phyloP scores from a whole-genome alignment of 2,113 vertebrate genomes.

The Coptodon rendalli region DNA sequence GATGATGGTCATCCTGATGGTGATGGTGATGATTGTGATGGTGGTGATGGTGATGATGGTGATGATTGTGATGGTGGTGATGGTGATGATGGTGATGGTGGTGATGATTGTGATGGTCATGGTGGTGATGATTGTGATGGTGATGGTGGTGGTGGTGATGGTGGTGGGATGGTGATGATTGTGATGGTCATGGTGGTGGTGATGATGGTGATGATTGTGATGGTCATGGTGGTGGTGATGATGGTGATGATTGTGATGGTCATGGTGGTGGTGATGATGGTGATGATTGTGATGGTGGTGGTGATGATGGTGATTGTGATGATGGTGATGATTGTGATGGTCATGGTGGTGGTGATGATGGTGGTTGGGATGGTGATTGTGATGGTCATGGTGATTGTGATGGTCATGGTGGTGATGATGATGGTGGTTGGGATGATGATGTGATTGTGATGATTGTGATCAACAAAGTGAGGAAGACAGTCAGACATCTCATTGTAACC shows the following conservation, averaged over 20 bases:
- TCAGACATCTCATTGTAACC: not conserved
- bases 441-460: not conserved
- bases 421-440: not conserved
- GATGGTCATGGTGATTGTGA: too few relatives aligned
- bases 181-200: fast-evolving
- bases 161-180: fast-evolving
- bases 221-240: fast-evolving
- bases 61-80: too few relatives aligned
- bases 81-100: too few relatives aligned
- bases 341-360: too few relatives aligned
- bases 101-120: too few relatives aligned
- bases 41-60: too few relatives aligned
- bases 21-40: not conserved
- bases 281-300: fast-evolving
- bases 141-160: fast-evolving
- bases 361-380: too few relatives aligned
- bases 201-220: fast-evolving
- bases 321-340: not conserved
- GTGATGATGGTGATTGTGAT: fast-evolving
- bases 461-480: too few relatives aligned
- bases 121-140: fast-evolving
- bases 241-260: too few relatives aligned
- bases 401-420: too few relatives aligned
- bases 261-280: too few relatives aligned
- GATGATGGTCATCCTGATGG: not conserved